phyloP scores from a whole-genome alignment of 2,888 invertebrate genomes.

The Spicauda simplicius region DNA sequence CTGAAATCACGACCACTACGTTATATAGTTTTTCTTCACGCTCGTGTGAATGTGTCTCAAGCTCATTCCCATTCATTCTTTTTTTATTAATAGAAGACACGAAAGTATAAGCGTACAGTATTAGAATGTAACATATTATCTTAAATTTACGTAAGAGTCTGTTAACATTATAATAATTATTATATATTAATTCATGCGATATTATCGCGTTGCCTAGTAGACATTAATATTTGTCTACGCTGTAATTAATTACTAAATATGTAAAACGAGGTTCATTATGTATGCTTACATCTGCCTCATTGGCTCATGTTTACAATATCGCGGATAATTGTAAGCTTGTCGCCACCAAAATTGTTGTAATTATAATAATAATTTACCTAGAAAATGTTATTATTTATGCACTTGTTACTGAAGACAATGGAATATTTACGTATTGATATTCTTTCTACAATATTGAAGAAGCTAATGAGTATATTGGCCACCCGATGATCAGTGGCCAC shows the following conservation, averaged over 20 bases:
- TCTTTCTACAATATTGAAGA: too few relatives aligned
- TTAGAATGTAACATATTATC: too few relatives aligned
- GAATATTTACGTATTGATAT: neutral
- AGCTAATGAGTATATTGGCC: too few relatives aligned
- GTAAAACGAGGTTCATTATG: neutral
- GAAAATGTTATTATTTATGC: too few relatives aligned
- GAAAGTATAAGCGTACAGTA: too few relatives aligned
- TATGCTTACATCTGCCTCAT: neutral
- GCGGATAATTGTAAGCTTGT: constrained; percentile 1
- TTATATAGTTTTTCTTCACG: too few relatives aligned
- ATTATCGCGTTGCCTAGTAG: neutral
- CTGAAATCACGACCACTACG: too few relatives aligned
- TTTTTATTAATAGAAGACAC: too few relatives aligned
- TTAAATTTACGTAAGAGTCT: neutral
- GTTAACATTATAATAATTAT: neutral
- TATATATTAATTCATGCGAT: neutral
- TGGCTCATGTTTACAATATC: neutral
- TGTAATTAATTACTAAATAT: neutral
- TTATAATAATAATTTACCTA: neutral
- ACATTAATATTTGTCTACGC: neutral
- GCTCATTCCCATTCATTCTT: too few relatives aligned
- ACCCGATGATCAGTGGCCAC: too few relatives aligned
- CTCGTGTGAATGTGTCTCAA: too few relatives aligned
- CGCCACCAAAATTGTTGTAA: neutral
- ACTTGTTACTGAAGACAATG: too few relatives aligned